A percentile compares a stretch with the other conserved stretches of the same genome.
Conservation (phyloP, 2,888 invertebrate species). For the Ichneumon xanthorius region DNA sequence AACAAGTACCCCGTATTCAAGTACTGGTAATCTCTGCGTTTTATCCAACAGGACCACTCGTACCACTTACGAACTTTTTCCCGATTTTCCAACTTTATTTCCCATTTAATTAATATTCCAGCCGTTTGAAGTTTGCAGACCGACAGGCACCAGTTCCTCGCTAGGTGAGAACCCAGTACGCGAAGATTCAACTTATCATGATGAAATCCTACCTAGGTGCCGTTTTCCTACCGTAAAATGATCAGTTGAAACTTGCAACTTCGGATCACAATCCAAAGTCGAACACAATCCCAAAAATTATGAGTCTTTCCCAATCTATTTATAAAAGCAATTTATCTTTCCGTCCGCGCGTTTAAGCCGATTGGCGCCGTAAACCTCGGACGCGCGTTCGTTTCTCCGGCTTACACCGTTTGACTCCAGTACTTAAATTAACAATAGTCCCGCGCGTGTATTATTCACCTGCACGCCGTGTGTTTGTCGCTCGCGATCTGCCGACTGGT, state of each 20-base stretch:
- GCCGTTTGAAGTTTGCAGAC: no score
- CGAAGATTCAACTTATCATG: no score
- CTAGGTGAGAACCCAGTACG: no score
- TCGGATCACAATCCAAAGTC: background rate
- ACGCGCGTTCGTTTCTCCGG: background rate
- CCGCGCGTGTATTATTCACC: slow-evolving; percentile 23
- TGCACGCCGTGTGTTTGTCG: slow-evolving; percentile 29
- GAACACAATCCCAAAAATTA: background rate
- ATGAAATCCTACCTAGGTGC: background rate
- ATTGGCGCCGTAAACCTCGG: background rate
- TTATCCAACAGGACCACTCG: no score
- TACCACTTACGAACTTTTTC: no score
- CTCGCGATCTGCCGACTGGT: slow-evolving; percentile 35
- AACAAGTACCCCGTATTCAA: no score
- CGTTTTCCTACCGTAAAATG: background rate
- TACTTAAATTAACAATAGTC: slow-evolving; percentile 15
- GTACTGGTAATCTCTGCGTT: no score
- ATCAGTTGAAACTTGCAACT: background rate
- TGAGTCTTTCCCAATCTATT: background rate
- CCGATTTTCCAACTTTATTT: no score
- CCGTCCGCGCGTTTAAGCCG: background rate
- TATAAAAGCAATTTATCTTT: background rate
- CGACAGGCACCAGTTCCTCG: no score
- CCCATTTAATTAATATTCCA: no score
- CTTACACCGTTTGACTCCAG: slow-evolving; percentile 1